Percentiles rank a stretch among this genome's conserved stretches.
Evolutionary conservation across 2,113 vertebrate species (phyloP).

Genomic region (Callipepla squamata): DNA sequence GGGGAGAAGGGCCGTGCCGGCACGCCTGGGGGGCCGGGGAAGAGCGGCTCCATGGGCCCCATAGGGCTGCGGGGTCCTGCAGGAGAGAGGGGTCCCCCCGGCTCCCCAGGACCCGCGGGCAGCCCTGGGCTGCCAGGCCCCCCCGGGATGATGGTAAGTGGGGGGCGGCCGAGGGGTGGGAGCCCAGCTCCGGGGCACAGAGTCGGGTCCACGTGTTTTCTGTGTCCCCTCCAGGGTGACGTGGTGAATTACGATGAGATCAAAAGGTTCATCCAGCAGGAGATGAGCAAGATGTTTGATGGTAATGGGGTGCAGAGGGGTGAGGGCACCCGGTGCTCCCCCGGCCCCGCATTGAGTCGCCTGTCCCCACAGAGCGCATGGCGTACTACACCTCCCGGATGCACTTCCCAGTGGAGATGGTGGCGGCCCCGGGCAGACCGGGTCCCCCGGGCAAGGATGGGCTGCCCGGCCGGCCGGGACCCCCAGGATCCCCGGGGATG

Average conservation of each 20-base stretch:
- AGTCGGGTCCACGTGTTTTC: rapidly evolving
- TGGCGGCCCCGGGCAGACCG: constrained; percentile 87
- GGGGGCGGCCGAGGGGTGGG: rapidly evolving
- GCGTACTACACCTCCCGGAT: constrained; percentile 92
- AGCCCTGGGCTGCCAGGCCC: constrained; percentile 81
- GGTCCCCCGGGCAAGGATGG: constrained; percentile 93
- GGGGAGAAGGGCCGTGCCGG: constrained; percentile 93
- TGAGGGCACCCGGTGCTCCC: background rate
- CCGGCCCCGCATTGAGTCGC: rapidly evolving
- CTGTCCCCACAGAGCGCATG: constrained; percentile 88
- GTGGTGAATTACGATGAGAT: constrained; percentile 93
- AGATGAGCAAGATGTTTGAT: constrained; percentile 94
- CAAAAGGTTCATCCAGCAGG: constrained; percentile 93
- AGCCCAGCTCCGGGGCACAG: rapidly evolving
- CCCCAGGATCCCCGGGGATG: constrained; percentile 84
- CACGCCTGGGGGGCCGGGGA: constrained; percentile 84
- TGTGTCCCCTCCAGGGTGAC: constrained; percentile 79
- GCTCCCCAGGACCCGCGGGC: constrained; percentile 80
- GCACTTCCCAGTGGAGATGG: constrained; percentile 89
- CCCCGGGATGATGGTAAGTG: constrained; percentile 89
- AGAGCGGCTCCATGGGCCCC: constrained; percentile 86
- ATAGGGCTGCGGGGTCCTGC: constrained; percentile 86
- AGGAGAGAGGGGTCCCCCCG: constrained; percentile 89
- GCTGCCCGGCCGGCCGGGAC: constrained; percentile 81
- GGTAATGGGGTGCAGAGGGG: constrained; percentile 71